Conservation (phyloP, 2,797 vertebrate genomes). For the Peromyscus eremicus region DNA sequence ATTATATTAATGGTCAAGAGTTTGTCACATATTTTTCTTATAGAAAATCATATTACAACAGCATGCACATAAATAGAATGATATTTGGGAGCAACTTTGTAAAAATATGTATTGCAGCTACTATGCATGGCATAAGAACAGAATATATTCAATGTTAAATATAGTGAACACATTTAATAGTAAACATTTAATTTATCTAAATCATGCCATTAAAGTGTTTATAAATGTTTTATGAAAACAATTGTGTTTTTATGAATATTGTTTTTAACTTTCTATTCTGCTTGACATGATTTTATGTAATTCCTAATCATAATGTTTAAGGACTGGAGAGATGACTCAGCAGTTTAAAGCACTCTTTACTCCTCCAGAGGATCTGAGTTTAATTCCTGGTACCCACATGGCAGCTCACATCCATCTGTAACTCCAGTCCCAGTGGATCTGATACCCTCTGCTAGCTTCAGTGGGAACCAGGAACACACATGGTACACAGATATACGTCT, state of each 20-base stretch:
- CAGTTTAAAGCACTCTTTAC: neutral
- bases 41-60: constrained; percentile 6
- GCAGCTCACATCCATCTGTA: neutral
- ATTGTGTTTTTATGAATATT: constrained; percentile 23
- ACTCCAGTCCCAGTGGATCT: neutral
- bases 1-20: neutral
- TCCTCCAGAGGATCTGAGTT: neutral
- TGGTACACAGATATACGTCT: neutral
- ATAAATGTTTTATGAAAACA: constrained; percentile 34
- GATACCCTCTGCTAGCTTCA: too few species aligned
- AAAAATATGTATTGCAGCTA: constrained; percentile 30
- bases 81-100: constrained; percentile 14
- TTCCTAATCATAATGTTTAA: constrained; percentile 23
- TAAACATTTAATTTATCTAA: constrained; percentile 31
- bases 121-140: neutral
- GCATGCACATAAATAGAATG: neutral
- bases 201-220: neutral
- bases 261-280: neutral
- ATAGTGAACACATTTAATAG: neutral
- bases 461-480: neutral
- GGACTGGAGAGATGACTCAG: too few species aligned
- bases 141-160: constrained; percentile 32
- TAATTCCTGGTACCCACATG: neutral
- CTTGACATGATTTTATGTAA: constrained; percentile 20
- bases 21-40: constrained; percentile 25